These are phyloP conservation scores for Micromesistius poutassou DNA, from an alignment of 2,797 vertebrate genomes.

Conservation along the genomic window DNA sequence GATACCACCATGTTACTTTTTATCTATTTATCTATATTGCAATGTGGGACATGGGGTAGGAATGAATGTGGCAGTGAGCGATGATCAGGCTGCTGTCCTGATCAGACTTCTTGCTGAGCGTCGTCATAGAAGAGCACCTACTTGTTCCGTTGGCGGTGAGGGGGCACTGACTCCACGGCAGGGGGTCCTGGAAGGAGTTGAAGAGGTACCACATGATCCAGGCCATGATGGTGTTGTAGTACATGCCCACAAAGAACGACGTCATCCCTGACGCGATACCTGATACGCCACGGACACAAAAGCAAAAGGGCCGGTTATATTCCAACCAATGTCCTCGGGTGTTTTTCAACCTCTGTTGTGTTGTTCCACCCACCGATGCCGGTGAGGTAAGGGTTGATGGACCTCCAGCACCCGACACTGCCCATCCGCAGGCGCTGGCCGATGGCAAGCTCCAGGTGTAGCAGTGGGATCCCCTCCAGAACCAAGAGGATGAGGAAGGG, in stretches of 20 bases:
- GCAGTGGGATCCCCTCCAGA: conserved; percentile 88
- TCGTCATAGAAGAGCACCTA: conserved; percentile 45
- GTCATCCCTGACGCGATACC: conserved; percentile 84
- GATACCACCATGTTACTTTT: background rate
- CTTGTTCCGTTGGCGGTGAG: conserved; percentile 78
- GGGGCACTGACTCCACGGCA: conserved; percentile 89
- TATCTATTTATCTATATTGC: too few species aligned
- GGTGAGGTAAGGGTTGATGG: conserved; percentile 84
- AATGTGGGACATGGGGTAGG: background rate
- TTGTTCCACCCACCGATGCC: conserved; percentile 81
- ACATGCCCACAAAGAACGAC: conserved; percentile 85
- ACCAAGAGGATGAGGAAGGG: conserved; percentile 92
- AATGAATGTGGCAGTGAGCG: background rate
- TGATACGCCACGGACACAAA: conserved; percentile 37
- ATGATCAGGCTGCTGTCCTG: background rate
- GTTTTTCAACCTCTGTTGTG: background rate
- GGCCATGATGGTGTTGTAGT: conserved; percentile 93
- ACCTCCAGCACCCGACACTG: conserved; percentile 77
- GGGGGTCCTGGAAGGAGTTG: conserved; percentile 93
- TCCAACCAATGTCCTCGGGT: background rate
- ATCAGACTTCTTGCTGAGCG: background rate
- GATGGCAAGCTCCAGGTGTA: conserved; percentile 91
- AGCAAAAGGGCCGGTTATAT: background rate
- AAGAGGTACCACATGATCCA: conserved; percentile 99
- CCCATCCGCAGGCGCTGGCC: conserved; percentile 89